Percentiles rank a stretch among this genome's conserved stretches.
phyloP scores from a whole-genome alignment of 1,140 invertebrate species.

The Rhynchophorus ferrugineus region DNA sequence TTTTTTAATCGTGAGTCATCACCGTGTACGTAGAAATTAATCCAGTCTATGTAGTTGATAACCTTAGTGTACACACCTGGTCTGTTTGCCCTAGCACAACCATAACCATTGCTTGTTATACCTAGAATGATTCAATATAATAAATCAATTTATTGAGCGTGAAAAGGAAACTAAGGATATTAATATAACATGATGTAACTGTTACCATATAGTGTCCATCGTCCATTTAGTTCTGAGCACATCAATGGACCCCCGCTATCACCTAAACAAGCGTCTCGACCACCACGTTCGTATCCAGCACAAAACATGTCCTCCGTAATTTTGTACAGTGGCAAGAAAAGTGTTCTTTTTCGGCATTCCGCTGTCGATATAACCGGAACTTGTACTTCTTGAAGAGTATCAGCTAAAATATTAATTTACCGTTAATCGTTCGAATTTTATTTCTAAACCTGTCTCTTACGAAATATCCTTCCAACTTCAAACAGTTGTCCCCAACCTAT shows the following conservation, averaged over 20 bases:
- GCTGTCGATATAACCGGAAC: constrained; percentile 73
- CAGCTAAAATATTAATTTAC: constrained; percentile 49
- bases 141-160: too few species aligned
- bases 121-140: too few species aligned
- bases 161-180: too few species aligned
- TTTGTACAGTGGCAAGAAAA: constrained; percentile 58
- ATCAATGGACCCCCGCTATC: constrained; percentile 60
- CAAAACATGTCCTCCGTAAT: constrained; percentile 42
- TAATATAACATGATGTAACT: constrained; percentile 1
- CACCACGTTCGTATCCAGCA: constrained; percentile 38
- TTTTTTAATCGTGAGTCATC: constrained; percentile 31
- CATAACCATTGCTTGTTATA: constrained; percentile 79
- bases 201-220: constrained; percentile 34
- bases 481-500: constrained; percentile 78
- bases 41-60: constrained; percentile 69
- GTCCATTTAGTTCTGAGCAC: constrained; percentile 34
- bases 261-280: constrained; percentile 54
- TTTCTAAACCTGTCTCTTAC: constrained; percentile 48
- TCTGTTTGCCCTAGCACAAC: constrained; percentile 72
- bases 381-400: constrained; percentile 79
- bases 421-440: neutral
- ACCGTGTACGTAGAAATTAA: constrained; percentile 42
- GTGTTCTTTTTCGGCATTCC: constrained; percentile 70
- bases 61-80: constrained; percentile 87
- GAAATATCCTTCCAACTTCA: constrained; percentile 71